Percentiles rank a stretch among this genome's conserved stretches.
Evolutionary conservation across 2,797 vertebrate species (phyloP).

Genomic region (Tokudaia muenninki): DNA sequence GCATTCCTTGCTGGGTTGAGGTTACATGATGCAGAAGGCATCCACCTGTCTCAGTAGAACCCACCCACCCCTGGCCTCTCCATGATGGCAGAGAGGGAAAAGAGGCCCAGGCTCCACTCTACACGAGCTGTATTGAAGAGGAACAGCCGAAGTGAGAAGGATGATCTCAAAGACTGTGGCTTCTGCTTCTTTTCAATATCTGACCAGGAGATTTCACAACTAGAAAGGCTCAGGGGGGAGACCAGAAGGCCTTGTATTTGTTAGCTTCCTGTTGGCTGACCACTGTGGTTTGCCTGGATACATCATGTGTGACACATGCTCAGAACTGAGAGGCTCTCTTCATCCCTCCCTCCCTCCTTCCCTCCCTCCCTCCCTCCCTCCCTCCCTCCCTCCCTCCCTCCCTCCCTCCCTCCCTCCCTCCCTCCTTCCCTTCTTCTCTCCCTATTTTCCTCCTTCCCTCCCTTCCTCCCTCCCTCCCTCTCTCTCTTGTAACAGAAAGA

Average conservation of each 20-base stretch:
- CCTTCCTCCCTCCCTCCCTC: rapidly evolving
- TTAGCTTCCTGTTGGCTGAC: neutral
- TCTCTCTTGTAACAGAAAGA: neutral
- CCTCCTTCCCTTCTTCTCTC: too few species aligned
- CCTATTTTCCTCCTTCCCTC: rapidly evolving
- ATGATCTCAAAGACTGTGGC: neutral
- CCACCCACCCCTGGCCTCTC: neutral
- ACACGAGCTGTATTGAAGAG: neutral
- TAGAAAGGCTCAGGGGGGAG: neutral
- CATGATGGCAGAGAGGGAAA: too few species aligned
- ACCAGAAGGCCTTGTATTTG: neutral
- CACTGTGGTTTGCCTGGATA: neutral
- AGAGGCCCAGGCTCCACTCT: neutral
- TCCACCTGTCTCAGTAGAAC: neutral
- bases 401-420: neutral
- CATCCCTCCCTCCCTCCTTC: neutral
- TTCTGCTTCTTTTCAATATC: neutral
- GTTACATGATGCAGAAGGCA: neutral
- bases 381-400: rapidly evolving
- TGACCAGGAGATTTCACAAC: neutral
- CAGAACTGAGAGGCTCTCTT: neutral
- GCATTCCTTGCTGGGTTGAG: neutral
- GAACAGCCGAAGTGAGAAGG: neutral
- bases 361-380: rapidly evolving
- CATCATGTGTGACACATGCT: too few species aligned